A percentile compares a stretch with the other conserved stretches of the same genome.
phyloP scores from a whole-genome alignment of 2,797 vertebrate genomes.

The Sorex maritimensis region DNA sequence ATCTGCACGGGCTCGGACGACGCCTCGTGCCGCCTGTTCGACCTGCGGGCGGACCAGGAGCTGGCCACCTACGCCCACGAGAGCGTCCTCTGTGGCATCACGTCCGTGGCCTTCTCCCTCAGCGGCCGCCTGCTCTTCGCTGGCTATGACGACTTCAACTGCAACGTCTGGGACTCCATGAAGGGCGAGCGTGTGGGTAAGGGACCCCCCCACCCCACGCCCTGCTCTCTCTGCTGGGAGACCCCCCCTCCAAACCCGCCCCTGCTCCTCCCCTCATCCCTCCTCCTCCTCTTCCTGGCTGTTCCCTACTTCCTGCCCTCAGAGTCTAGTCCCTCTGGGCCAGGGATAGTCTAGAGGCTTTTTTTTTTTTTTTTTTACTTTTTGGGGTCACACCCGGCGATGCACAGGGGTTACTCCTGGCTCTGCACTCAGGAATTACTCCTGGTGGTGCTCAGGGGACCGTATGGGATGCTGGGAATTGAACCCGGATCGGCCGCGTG shows the following conservation, averaged over 20 bases:
- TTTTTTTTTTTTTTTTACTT: no score
- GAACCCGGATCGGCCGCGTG: no score
- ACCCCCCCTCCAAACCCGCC: neutral
- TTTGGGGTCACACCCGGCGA: no score
- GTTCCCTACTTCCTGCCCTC: neutral
- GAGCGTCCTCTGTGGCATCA: constrained; percentile 97
- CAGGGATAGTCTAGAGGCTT: neutral
- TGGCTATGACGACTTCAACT: constrained; percentile 98
- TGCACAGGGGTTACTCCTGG: no score
- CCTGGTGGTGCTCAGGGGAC: no score
- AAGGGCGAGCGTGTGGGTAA: constrained; percentile 97
- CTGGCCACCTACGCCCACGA: constrained; percentile 96
- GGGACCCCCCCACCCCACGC: constrained; percentile 77
- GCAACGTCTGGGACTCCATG: constrained; percentile 98
- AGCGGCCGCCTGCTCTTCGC: constrained; percentile 97
- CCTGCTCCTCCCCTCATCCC: no score
- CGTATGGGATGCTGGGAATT: no score
- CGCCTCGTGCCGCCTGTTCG: constrained; percentile 96
- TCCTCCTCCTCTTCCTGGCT: neutral
- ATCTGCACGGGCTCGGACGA: constrained; percentile 98
- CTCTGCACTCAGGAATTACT: no score
- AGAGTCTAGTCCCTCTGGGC: neutral
- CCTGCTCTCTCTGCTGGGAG: neutral
- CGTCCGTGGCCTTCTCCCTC: constrained; percentile 96
- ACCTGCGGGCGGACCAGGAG: constrained; percentile 98